These are phyloP conservation scores for Conchocele bisecta DNA, from an alignment of 2,888 invertebrate genomes.

Conservation along the genomic window DNA sequence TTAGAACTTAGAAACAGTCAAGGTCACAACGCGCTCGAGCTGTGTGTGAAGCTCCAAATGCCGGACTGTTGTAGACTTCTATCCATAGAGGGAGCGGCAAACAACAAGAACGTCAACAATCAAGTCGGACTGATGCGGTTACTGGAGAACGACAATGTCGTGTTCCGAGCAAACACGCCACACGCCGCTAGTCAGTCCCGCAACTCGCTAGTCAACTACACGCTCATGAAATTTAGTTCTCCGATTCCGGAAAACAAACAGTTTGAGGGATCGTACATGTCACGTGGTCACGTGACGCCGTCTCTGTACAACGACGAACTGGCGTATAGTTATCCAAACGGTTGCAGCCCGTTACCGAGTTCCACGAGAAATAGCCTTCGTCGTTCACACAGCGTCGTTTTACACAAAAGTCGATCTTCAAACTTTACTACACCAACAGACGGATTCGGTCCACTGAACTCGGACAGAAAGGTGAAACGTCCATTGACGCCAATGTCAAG, in stretches of 20 bases:
- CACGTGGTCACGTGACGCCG: constrained; percentile 52
- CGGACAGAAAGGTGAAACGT: constrained; percentile 43
- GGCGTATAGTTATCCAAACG: constrained; percentile 17
- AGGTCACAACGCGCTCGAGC: constrained; percentile 64
- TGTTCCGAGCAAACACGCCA: constrained; percentile 47
- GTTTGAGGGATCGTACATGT: constrained; percentile 57
- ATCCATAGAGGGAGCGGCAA: constrained; percentile 65
- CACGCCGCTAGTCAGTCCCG: constrained; percentile 41
- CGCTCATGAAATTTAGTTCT: constrained; percentile 33
- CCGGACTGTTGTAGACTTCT: constrained; percentile 70
- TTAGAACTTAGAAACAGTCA: constrained; percentile 62
- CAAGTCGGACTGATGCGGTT: constrained; percentile 59
- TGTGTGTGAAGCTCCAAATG: constrained; percentile 68
- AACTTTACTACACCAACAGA: constrained; percentile 16
- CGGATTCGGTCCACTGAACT: constrained; percentile 33
- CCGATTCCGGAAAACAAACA: constrained; percentile 56
- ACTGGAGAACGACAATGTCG: constrained; percentile 53
- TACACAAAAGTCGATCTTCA: constrained; percentile 36
- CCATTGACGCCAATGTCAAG: constrained; percentile 59
- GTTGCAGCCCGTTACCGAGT: constrained; percentile 27
- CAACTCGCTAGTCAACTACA: constrained; percentile 40
- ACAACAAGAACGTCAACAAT: constrained; percentile 56
- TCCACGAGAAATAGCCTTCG: constrained; percentile 50
- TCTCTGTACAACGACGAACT: constrained; percentile 27
- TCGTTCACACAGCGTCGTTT: constrained; percentile 48